These are phyloP conservation scores for Tenrec ecaudatus DNA, from an alignment of 2,113 vertebrate species.

Conservation along the genomic window DNA sequence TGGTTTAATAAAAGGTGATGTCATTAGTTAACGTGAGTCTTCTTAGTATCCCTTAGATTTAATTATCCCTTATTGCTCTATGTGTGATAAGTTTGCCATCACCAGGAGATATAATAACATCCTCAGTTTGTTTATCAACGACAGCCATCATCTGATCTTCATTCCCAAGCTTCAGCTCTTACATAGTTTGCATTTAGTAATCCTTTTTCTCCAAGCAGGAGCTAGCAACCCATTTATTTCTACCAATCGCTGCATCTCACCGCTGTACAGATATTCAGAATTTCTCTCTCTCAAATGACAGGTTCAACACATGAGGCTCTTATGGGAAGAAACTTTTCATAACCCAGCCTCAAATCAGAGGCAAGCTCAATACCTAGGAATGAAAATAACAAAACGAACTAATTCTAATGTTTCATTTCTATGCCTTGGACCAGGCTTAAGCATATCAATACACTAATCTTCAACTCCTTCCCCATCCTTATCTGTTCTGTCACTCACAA, in stretches of 20 bases:
- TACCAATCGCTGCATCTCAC: neutral
- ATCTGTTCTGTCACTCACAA: too few relatives aligned
- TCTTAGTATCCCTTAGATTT: too few relatives aligned
- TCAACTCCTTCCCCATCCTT: too few relatives aligned
- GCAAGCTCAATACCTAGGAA: neutral
- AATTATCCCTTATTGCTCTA: too few relatives aligned
- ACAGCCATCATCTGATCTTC: neutral
- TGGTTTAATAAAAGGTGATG: neutral
- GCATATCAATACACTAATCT: too few relatives aligned
- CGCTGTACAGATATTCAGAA: neutral
- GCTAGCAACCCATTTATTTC: neutral
- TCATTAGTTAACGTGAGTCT: neutral
- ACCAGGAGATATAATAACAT: neutral
- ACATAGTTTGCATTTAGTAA: neutral
- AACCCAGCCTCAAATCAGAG: neutral
- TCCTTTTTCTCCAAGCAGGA: neutral
- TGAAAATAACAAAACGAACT: neutral
- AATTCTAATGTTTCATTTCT: neutral
- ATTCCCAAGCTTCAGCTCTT: neutral
- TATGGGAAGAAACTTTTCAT: neutral
- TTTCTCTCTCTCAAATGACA: neutral
- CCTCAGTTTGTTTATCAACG: neutral
- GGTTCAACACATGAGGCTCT: neutral
- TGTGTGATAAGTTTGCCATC: neutral
- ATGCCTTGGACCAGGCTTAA: neutral